Percentiles rank a stretch among this genome's conserved stretches.
Conservation (phyloP, 92 coral and sea anemone species). For the Micromussa lordhowensis region DNA sequence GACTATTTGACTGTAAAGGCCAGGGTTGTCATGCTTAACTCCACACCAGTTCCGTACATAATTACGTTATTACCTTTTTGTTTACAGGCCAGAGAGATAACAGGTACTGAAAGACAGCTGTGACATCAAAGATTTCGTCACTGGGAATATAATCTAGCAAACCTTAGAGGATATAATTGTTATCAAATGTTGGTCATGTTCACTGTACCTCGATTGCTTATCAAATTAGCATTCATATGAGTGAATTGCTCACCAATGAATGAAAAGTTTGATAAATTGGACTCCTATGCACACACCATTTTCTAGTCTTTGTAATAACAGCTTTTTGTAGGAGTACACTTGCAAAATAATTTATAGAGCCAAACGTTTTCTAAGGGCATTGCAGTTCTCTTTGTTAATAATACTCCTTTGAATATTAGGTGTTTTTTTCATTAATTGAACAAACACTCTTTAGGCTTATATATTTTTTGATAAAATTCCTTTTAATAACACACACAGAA, state of each 20-base stretch:
- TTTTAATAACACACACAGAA: too few relatives aligned
- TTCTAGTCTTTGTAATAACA: not conserved
- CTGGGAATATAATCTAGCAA: not conserved
- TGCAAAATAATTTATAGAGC: conserved; percentile 6
- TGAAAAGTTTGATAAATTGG: not conserved
- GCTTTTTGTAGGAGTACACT: conserved; percentile 7
- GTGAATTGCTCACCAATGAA: not conserved
- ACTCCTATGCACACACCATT: not conserved
- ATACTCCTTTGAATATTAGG: not conserved
- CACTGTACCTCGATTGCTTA: not conserved
- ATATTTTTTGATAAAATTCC: not conserved
- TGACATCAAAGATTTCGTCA: not conserved
- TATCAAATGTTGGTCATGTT: not conserved
- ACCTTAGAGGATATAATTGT: not conserved
- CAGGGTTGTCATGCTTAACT: too few relatives aligned
- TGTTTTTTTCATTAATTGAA: not conserved
- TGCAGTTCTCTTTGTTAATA: not conserved
- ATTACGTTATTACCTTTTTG: not conserved
- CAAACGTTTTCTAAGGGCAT: not conserved
- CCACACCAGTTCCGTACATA: too few relatives aligned
- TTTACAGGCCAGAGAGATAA: conserved; percentile 43
- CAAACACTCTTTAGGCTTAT: not conserved
- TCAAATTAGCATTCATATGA: conserved; percentile 4
- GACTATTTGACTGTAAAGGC: too few relatives aligned
- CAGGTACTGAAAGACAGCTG: not conserved